Percentiles rank a stretch among this genome's conserved stretches.
Evolutionary conservation across 1,140 invertebrate species (phyloP).

Genomic region (Cherax quadricarinatus): DNA sequence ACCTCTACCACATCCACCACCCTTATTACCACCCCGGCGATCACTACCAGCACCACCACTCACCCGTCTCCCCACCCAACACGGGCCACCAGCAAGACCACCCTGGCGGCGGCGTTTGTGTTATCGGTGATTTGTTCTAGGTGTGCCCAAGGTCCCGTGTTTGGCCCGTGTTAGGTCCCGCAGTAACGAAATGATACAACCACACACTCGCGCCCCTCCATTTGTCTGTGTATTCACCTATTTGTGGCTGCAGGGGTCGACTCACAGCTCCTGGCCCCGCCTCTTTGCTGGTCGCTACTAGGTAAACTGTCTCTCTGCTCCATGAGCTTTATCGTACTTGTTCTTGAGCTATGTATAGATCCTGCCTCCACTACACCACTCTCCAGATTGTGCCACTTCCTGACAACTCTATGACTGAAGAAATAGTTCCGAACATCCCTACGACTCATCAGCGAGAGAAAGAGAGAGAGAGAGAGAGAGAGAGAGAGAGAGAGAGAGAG

Average conservation of each 20-base stretch:
- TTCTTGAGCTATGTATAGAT: no score
- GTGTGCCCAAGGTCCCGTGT: constrained; percentile 12
- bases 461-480: not conserved
- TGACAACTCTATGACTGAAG: no score
- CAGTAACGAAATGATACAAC: not conserved
- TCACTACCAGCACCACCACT: not conserved
- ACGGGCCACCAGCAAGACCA: not conserved
- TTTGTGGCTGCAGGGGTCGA: no score
- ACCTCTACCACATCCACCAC: no score
- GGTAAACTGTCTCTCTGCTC: no score
- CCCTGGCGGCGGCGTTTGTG: not conserved
- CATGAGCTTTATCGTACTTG: no score
- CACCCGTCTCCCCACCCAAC: not conserved
- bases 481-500: no score
- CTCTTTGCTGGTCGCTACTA: no score
- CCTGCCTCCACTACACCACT: no score
- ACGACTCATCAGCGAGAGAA: not conserved
- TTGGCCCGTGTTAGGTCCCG: not conserved
- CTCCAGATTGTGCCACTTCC: no score
- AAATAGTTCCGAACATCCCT: no score
- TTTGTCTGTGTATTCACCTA: not conserved
- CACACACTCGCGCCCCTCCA: not conserved
- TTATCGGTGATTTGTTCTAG: constrained; percentile 51
- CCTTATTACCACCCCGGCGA: not conserved
- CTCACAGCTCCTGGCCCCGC: no score